A percentile compares a stretch with the other conserved stretches of the same genome.
These are phyloP conservation scores for Redunca redunca DNA, from an alignment of 2,113 vertebrate species.

Conservation along the genomic window DNA sequence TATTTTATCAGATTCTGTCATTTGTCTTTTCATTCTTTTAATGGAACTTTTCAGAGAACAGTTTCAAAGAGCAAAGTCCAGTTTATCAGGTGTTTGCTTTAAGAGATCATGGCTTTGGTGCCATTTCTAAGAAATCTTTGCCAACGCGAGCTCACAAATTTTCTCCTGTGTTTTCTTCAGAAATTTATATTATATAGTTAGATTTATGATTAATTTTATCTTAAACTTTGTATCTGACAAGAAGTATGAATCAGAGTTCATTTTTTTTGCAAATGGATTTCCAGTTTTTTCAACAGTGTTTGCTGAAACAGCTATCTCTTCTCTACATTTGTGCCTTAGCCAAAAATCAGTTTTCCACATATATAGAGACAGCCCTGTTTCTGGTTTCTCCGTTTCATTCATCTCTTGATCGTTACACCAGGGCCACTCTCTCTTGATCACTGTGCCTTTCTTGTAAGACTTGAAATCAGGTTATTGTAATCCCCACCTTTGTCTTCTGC, in stretches of 20 bases:
- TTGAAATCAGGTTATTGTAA: neutral
- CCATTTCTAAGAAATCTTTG: neutral
- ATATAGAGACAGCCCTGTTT: neutral
- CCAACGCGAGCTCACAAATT: neutral
- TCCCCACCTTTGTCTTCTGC: neutral
- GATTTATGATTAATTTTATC: neutral
- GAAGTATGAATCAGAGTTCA: neutral
- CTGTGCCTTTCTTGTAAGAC: neutral
- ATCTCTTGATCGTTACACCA: neutral
- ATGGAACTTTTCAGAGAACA: neutral
- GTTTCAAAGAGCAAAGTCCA: neutral
- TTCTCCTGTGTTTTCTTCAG: neutral
- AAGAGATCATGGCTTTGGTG: neutral
- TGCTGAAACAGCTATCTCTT: neutral
- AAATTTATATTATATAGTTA: neutral
- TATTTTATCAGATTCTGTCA: neutral
- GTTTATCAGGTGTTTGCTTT: neutral
- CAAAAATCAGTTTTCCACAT: neutral
- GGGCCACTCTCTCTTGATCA: neutral
- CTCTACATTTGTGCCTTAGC: neutral
- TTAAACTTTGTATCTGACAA: neutral
- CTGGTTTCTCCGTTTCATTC: neutral
- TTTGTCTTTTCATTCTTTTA: neutral
- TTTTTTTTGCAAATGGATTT: neutral
- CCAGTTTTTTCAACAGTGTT: neutral